These are phyloP conservation scores for Ceratina australensis DNA, from an alignment of 1,140 invertebrate genomes.

Conservation along the genomic window DNA sequence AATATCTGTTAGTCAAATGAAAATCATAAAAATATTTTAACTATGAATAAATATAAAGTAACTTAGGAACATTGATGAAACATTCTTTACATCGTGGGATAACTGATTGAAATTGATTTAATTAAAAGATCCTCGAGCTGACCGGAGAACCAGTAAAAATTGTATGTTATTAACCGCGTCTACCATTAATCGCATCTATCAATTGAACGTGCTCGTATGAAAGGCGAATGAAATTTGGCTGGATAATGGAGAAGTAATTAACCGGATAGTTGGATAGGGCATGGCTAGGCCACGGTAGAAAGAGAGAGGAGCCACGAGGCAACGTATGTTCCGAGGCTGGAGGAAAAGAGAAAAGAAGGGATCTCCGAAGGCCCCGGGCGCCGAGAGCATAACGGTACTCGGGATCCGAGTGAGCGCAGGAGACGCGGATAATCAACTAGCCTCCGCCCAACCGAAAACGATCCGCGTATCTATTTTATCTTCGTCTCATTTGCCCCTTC, in stretches of 20 bases:
- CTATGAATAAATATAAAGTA: too few species aligned
- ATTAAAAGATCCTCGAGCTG: too few species aligned
- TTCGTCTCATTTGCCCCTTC: background rate
- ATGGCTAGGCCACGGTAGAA: slow-evolving; percentile 5
- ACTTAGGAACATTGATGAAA: too few species aligned
- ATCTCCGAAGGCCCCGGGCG: slow-evolving; percentile 52
- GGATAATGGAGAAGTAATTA: background rate
- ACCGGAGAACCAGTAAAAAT: too few species aligned
- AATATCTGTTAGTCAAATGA: too few species aligned
- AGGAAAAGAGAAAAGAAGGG: slow-evolving; percentile 38
- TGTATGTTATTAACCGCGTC: too few species aligned
- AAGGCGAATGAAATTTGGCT: too few species aligned
- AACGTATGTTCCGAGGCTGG: background rate
- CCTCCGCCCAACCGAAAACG: slow-evolving; percentile 57
- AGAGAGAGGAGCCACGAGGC: background rate
- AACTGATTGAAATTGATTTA: too few species aligned
- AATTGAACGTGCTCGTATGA: too few species aligned
- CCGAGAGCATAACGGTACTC: slow-evolving; percentile 60
- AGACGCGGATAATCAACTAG: slow-evolving; percentile 48
- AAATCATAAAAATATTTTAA: too few species aligned
- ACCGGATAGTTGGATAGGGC: slow-evolving; percentile 23
- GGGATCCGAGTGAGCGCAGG: slow-evolving; percentile 43
- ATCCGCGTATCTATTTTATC: slow-evolving; percentile 25
- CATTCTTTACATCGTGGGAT: too few species aligned
- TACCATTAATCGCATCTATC: too few species aligned